These are phyloP conservation scores for Noctua pronuba DNA, from an alignment of 2,888 invertebrate species.

Conservation along the genomic window DNA sequence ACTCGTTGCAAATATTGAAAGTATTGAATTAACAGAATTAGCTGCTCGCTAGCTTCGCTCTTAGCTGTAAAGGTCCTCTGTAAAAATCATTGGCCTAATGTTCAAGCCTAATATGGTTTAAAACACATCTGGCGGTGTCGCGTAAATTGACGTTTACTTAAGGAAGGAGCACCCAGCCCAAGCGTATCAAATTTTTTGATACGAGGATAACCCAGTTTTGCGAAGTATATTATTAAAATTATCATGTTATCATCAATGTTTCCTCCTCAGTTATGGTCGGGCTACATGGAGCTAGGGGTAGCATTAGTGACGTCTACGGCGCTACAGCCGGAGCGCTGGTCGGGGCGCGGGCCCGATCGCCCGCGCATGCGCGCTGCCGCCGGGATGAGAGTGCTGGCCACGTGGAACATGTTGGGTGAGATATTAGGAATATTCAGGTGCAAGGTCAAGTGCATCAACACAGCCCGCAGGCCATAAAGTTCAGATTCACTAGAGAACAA, in stretches of 20 bases:
- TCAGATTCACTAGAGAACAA: neutral
- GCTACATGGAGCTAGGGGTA: conserved; percentile 87
- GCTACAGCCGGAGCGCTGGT: conserved; percentile 84
- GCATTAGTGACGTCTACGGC: conserved; percentile 85
- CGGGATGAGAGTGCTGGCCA: conserved; percentile 97
- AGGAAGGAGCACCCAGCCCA: neutral
- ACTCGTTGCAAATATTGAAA: too few relatives aligned
- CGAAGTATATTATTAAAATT: neutral
- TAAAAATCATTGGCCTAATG: too few relatives aligned
- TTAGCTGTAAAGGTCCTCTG: neutral
- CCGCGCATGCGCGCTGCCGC: conserved; percentile 97
- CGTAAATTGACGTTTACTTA: neutral
- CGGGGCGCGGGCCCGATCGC: conserved; percentile 84
- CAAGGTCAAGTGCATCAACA: neutral
- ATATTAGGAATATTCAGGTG: neutral
- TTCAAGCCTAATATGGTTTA: too few relatives aligned
- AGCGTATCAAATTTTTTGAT: neutral
- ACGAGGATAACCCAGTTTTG: neutral
- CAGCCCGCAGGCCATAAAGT: neutral
- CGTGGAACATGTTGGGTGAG: conserved; percentile 96
- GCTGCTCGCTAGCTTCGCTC: too few relatives aligned
- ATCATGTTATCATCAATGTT: neutral
- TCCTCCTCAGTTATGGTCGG: conserved; percentile 88
- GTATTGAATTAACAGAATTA: too few relatives aligned
- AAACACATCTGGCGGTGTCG: too few relatives aligned